phyloP scores from a whole-genome alignment of 2,797 vertebrate species.

The Thripadectes ignobilis region DNA sequence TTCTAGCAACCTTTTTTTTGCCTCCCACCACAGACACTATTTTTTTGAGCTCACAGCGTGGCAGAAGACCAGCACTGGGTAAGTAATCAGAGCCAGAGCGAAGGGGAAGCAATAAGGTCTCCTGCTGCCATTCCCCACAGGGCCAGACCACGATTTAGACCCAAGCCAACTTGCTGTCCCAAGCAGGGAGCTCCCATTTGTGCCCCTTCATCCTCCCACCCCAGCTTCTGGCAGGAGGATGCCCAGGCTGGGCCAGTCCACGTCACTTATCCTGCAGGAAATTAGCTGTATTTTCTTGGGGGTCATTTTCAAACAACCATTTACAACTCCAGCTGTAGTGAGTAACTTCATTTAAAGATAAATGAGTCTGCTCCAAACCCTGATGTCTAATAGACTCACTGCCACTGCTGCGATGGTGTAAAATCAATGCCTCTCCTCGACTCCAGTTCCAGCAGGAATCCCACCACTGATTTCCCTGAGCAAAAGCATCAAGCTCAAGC shows the following conservation, averaged over 20 bases:
- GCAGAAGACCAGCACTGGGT: neutral
- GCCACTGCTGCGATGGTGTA: neutral
- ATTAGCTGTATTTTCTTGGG: rapidly evolving
- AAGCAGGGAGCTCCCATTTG: neutral
- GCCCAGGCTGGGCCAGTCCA: neutral
- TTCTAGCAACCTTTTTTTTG: neutral
- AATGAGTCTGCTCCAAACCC: neutral
- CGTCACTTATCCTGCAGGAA: neutral
- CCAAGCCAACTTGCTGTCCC: neutral
- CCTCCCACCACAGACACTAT: neutral
- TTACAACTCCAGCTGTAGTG: neutral
- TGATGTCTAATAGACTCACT: neutral
- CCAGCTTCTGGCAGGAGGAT: neutral
- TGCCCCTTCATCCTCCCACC: neutral
- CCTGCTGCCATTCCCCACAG: neutral
- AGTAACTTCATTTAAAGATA: neutral
- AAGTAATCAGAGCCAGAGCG: neutral
- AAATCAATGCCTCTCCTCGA: neutral
- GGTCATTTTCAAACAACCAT: neutral
- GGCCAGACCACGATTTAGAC: neutral
- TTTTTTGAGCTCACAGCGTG: neutral
- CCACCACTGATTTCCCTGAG: neutral
- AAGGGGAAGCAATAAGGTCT: neutral
- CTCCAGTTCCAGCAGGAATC: neutral
- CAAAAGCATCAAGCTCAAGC: neutral